Base-by-base conservation (phyloP, 2,888 invertebrate genomes). In the Megamerina dolium region DNA sequence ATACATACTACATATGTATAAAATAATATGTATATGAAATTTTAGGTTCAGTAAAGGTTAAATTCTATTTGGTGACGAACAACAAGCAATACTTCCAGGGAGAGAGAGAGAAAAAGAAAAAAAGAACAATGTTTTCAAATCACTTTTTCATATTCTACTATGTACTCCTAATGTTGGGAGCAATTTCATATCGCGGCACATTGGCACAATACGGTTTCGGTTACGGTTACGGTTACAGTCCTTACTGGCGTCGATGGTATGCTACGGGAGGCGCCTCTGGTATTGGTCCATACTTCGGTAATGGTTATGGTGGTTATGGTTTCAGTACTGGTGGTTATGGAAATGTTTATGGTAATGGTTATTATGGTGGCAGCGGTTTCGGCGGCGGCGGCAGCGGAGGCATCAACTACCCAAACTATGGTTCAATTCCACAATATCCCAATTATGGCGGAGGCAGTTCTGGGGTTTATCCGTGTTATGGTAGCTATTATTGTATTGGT, bases 391-490 rank as follows among this genome's bases (percentile, higher is more conserved):
- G 38, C 26, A 27, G 42, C 6, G 36, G 27, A 16, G 19, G 41
- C 39, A 33, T 43, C 29, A 41, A 43, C 10, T 45, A 44, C 33
- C 38, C 48, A 12, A 26, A 19, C 5, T 45, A 40, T 37, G 39
- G 45, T n/a, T 48, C 46, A n/a, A 43, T 45, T 43, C 51, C 42
- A 3, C 52, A 46, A 20, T 51, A 48, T 46, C 43, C 51, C 8
- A 23, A 9, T 14, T 52, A 45, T 29, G 45, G 48, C 12, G 43
- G 44, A 13, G 37, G 34, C 23, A 32, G 43, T 20, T 43, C 26
- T 38, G 38, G 38, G 26, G 32, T 21, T 29, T 41, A 43, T 43
- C 46, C 46, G 39, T 32, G 39, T 40, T 46, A 43, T 21, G 33
- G 40, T n/a, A 34, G 46, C 27, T 23, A 35, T 27, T 36, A 27